Evolutionary conservation across 2,113 vertebrate species (phyloP).

Genomic region (Gavialis gangeticus): DNA sequence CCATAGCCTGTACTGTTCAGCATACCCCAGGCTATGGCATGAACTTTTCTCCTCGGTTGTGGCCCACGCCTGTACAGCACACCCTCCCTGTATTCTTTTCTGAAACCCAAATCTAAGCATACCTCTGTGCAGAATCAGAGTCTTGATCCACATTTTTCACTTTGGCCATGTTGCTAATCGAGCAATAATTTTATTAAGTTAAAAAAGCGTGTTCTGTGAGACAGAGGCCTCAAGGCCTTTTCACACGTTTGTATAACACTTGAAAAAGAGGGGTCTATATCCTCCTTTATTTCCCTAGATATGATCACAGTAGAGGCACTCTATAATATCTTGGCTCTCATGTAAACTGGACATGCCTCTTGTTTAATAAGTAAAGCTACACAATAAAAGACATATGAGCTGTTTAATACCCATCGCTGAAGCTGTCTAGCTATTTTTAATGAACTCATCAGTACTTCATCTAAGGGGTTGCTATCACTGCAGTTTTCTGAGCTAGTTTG

Average conservation of each 20-base stretch:
- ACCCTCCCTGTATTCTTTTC: neutral
- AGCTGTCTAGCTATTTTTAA: neutral
- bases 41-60: too few species aligned
- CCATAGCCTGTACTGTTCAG: neutral
- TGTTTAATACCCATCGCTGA: neutral
- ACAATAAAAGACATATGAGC: too few species aligned
- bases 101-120: neutral
- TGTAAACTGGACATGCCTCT: neutral
- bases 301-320: neutral
- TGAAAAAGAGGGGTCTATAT: neutral
- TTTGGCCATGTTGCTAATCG: neutral
- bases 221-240: neutral
- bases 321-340: neutral
- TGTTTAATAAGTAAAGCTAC: neutral
- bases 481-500: neutral
- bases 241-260: too few species aligned
- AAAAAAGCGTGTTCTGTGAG: neutral
- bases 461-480: neutral
- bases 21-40: too few species aligned
- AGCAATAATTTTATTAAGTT: neutral
- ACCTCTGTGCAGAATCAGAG: too few species aligned
- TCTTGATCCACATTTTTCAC: neutral
- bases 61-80: neutral
- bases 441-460: neutral
- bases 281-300: neutral